A percentile compares a stretch with the other conserved stretches of the same genome.
Conservation (phyloP, 2,113 vertebrate genomes). For the Notothenia rossii region DNA sequence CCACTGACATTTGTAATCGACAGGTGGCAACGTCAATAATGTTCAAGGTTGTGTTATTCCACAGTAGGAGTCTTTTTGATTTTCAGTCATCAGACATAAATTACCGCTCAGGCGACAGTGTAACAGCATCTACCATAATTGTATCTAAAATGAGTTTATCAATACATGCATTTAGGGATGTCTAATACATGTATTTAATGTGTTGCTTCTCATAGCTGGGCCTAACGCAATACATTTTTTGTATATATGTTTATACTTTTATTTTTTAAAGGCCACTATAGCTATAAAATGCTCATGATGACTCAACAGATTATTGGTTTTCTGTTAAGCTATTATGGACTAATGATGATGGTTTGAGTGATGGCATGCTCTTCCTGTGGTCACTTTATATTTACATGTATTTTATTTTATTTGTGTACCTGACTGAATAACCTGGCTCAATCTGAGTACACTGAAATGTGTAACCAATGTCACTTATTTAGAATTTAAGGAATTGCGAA, state of each 20-base stretch:
- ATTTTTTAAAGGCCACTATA: too few relatives aligned
- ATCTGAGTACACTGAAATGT: too few relatives aligned
- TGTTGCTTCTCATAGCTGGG: not conserved
- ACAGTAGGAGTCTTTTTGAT: not conserved
- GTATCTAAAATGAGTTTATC: not conserved
- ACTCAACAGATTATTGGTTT: too few relatives aligned
- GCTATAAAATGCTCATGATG: too few relatives aligned
- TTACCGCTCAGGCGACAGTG: not conserved
- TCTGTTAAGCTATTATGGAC: too few relatives aligned
- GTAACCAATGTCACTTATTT: too few relatives aligned
- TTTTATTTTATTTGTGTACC: too few relatives aligned
- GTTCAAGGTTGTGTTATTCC: not conserved
- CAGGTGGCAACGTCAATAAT: not conserved
- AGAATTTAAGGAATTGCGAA: too few relatives aligned
- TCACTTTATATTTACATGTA: too few relatives aligned
- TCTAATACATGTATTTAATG: not conserved
- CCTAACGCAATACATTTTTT: not conserved
- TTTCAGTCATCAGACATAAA: slow-evolving; percentile 5
- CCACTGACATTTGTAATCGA: not conserved
- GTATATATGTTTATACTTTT: not conserved
- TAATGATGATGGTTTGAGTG: too few relatives aligned
- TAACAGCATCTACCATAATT: not conserved
- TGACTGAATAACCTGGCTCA: too few relatives aligned
- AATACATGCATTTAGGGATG: not conserved
- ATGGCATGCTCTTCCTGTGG: too few relatives aligned